Conservation (phyloP, 2,113 vertebrate species). For the Vanacampus margaritifer region DNA sequence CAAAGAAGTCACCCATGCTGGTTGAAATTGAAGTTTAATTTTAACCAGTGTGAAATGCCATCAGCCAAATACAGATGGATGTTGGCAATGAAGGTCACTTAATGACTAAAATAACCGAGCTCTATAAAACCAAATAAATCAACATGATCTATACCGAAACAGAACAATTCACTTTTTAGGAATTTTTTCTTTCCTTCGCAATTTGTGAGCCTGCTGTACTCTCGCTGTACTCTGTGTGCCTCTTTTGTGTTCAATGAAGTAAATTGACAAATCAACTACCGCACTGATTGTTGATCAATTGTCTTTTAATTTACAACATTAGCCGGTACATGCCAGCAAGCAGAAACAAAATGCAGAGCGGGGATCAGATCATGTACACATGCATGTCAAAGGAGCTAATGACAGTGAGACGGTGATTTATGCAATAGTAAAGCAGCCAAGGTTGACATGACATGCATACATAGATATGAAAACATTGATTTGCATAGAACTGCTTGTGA, state of each 20-base stretch:
- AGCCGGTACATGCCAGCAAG: constrained; percentile 53
- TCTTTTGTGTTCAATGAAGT: too few species aligned
- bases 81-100: constrained; percentile 46
- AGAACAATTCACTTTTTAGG: not conserved
- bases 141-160: constrained; percentile 25
- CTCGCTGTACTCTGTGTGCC: too few species aligned
- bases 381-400: constrained; percentile 31
- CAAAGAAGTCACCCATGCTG: not conserved
- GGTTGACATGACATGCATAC: constrained; percentile 31
- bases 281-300: constrained; percentile 33
- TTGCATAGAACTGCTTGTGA: constrained; percentile 23
- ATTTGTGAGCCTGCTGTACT: too few species aligned
- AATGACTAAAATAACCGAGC: constrained; percentile 21
- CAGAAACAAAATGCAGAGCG: constrained; percentile 23
- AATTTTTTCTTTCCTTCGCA: constrained; percentile 18
- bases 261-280: too few species aligned
- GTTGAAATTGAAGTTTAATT: constrained; percentile 15
- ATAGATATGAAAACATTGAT: constrained; percentile 44
- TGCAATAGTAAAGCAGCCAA: constrained; percentile 38
- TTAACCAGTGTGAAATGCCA: constrained; percentile 29
- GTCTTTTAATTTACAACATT: constrained; percentile 66
- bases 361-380: constrained; percentile 40
- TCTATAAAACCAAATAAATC: constrained; percentile 45
- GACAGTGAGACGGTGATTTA: constrained; percentile 36
- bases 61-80: constrained; percentile 37